Evolutionary conservation across 2,113 vertebrate genomes (phyloP).

Genomic region (Sander vitreus): DNA sequence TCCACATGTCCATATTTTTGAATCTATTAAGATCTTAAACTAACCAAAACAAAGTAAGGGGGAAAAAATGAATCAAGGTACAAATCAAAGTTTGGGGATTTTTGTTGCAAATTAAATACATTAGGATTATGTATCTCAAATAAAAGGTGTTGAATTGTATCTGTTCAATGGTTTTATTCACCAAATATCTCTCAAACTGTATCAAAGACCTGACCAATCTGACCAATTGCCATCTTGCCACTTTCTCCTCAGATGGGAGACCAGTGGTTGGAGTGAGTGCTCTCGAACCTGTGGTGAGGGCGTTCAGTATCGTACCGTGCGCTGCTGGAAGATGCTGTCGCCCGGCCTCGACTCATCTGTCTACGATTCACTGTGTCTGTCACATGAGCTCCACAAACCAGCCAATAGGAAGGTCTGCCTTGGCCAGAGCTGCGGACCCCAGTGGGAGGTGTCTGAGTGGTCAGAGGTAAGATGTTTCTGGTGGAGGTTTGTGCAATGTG

Average conservation of each 20-base stretch:
- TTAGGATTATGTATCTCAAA: no score
- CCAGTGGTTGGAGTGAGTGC: slow-evolving; percentile 92
- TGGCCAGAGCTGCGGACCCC: slow-evolving; percentile 91
- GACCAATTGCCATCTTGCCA: not conserved
- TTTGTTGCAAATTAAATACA: not conserved
- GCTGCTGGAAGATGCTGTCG: slow-evolving; percentile 94
- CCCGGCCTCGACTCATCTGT: slow-evolving; percentile 92
- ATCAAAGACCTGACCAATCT: rapidly evolving
- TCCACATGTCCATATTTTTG: not conserved
- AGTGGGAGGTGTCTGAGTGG: slow-evolving; percentile 91
- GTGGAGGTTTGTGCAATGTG: not conserved
- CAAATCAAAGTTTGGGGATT: not conserved
- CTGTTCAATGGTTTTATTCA: not conserved
- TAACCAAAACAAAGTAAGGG: no score
- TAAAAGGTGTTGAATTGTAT: no score
- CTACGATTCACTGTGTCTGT: slow-evolving; percentile 89
- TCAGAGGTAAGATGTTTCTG: slow-evolving; percentile 82
- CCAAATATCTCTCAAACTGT: not conserved
- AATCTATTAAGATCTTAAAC: not conserved
- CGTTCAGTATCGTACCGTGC: slow-evolving; percentile 89
- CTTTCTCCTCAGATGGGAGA: slow-evolving; percentile 88
- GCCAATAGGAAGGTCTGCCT: slow-evolving; percentile 89
- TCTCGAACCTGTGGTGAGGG: slow-evolving; percentile 91
- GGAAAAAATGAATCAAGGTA: not conserved
- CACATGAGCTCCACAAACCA: slow-evolving; percentile 88